Evolutionary conservation across 2,888 invertebrate species (phyloP), one percentile per base, ranked within the genome.

Genomic region (Fragum sueziense): DNA sequence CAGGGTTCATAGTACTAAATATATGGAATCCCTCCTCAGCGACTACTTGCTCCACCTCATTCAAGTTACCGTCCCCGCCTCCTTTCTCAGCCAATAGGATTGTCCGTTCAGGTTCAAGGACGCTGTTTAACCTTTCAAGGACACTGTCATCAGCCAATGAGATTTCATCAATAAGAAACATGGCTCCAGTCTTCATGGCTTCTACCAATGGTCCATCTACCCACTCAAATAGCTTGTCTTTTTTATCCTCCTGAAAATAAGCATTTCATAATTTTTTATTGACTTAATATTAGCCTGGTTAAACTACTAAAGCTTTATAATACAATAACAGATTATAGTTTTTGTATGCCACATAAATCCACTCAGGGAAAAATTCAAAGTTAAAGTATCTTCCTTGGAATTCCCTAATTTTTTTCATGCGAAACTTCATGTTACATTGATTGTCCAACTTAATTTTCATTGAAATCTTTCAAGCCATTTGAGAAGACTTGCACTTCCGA

Each of bases 1-100:
- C 99, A 9, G 99, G 99, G 94, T 99, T 99, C 99, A 99, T 99
- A 0, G 99, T 99, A 1, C 97, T 98, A 76, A 99, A 95, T 90
- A 99, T 97, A 88, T 97, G 96, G 92, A 99, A 99, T 14, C 95
- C 95, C 7, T 95, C 92, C 74, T 95, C 89, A 0, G 97, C 96
- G 25, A 84, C 85, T 14, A 94, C 89, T 47, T 88, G 86, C 67
- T 91, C 91, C 17, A 91, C 90, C 54, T 92, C 90, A 70, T 87
- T 85, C 20, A 82, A 69, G 52, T 73, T 73, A 52, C 90, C 37
- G 94, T 94, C 90, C 93, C 94, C 76, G 94, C 94, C 89, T 20
- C 91, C 92, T 92, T 97, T 97, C 94, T 99, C 99, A 0, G 98
- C 96, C 73, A 99, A 93, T 37, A 99, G 94, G 51, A 99, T 94